Percentiles rank a stretch among this genome's conserved stretches.
Evolutionary conservation across 2,113 vertebrate species (phyloP).

Genomic region (Eurypyga helias): DNA sequence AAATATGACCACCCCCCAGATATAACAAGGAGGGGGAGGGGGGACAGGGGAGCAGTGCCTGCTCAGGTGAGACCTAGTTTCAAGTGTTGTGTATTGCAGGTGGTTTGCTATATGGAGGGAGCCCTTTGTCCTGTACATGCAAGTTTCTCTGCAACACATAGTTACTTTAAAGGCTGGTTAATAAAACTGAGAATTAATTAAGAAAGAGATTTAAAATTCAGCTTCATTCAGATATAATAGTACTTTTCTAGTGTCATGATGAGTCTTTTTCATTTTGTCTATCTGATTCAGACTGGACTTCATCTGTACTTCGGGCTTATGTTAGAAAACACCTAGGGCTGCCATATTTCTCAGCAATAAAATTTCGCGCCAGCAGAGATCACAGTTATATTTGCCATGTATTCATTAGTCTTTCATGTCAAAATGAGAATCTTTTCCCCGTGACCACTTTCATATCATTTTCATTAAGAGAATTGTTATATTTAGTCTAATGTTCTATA

Average conservation of each 20-base stretch:
- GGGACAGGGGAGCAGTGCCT: background rate
- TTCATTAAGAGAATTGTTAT: background rate
- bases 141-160: background rate
- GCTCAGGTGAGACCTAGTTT: background rate
- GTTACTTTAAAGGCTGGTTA: background rate
- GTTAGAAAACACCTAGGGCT: background rate
- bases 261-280: background rate
- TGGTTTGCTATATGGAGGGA: background rate
- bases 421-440: background rate
- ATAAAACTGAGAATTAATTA: background rate
- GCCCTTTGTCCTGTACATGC: background rate
- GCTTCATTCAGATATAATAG: background rate
- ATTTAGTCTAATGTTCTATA: background rate
- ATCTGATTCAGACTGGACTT: background rate
- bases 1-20: background rate
- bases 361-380: background rate
- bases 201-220: background rate
- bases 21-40: background rate
- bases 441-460: background rate
- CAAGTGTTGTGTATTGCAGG: no score
- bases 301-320: background rate
- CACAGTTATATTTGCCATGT: background rate
- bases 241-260: background rate
- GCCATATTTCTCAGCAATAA: background rate
- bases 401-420: background rate